Evolutionary conservation across 2,797 vertebrate species (phyloP), one percentile per base, ranked within the genome.

Genomic region (Spondyliosoma cantharus): DNA sequence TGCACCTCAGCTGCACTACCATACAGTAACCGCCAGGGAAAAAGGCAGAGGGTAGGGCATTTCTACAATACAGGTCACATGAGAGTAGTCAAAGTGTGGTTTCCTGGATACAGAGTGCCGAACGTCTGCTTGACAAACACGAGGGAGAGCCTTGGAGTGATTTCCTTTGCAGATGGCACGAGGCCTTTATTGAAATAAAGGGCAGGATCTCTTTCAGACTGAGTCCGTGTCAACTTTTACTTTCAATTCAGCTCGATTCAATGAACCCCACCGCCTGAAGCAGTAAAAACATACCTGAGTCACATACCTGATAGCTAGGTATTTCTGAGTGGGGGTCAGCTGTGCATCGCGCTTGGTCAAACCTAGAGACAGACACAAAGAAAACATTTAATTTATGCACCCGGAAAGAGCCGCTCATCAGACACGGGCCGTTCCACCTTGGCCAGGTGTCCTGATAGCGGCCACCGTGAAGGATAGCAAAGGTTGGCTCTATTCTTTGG

Each of bases 241-340:
- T 54, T 49, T 81, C 62, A 8, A 50, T 64, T 71, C 37, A 69
- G 29, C 59, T 53, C 43, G 19, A 50, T 54, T 53, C 5, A 72
- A 66, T 68, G 17, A 82, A 74, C 67, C 78, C 83, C 16, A 72
- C 74, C 81, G 60, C 74, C 86, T 74, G 79, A 86, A 83, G 80
- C 78, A 89, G 68, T 87, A 94, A 90, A 94, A 93, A 95, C 94
- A 95, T 94, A 95, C 87, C 91, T 95, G 86, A 90, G 90, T 87
- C 92, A 94, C 96, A 94, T 96, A 99, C 98, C 97, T 99, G 90
- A 99, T 97, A 87, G 98, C 98, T 78, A 99, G 94, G 87, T 96
- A 96, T 91, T 95, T 96, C 93, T 99, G 98, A 63, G 93, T 95
- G 13, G 96, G 95, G 25, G 94, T 97, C 89, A 99, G 94, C 53